Evolutionary conservation across 2,797 vertebrate genomes (phyloP), one percentile per base, ranked within the genome.

Genomic region (Rhinichthys osculus): DNA sequence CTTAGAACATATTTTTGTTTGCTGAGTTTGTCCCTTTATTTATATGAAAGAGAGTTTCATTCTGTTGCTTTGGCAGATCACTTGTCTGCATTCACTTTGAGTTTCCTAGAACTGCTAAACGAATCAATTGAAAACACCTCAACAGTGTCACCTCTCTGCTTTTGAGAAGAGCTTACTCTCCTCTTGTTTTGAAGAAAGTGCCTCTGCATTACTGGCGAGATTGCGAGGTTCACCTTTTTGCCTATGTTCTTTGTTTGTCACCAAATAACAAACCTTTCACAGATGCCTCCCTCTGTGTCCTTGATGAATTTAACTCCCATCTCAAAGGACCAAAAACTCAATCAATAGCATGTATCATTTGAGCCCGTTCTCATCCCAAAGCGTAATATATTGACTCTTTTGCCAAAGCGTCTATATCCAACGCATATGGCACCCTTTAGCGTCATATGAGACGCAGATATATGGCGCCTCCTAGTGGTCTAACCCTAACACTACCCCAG

Each of bases 101-200:
- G 44, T 67, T 71, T 70, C 52, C 54, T 33, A 35, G 66, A 76
- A 82, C 72, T 71, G 42, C 80, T 54, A 64, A 73, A 57, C 76
- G 42, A 82, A 77, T 87, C 44, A 88, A 87, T 88, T 69, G 47
- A 47, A 33, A 85, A 27, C 42, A 72, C 57, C 33, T 66, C 27
- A 62, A 44, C 17, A 17, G 54, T 80, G 59, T 64, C 47, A 70
- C 38, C 42, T 47, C 67, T 82, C 66, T 71, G 23, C 30, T 67
- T 30, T 84, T 88, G 72, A 27, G 23, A 40, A 79, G 67, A 64
- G 33, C 23, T 52, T 66, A 62, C 38, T 33, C 67, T 69, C 19
- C 54, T 59, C 23, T 30, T 59, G 33, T 80, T 81, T 62, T 19
- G 35, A 72, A 82, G 13, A 69, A 69, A 54, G 9, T 1, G 3